These are phyloP conservation scores for Ceramica pisi DNA, from an alignment of 2,888 invertebrate species.

Conservation along the genomic window DNA sequence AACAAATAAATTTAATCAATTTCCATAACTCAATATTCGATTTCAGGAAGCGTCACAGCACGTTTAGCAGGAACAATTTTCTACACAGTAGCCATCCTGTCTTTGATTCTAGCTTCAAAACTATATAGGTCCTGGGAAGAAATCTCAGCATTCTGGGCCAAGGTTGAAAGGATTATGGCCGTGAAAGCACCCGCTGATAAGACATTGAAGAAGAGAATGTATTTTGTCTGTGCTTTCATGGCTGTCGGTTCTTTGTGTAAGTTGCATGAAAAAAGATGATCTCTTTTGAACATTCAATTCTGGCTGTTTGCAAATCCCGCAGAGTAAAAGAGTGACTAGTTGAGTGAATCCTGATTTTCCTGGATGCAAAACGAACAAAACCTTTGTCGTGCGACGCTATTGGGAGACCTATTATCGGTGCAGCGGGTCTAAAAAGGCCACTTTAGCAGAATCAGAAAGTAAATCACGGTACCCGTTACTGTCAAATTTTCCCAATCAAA, in stretches of 20 bases:
- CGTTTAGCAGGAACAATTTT: conserved; percentile 81
- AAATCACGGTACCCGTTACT: too few relatives aligned
- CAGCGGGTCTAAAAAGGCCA: too few relatives aligned
- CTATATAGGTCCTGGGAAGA: conserved; percentile 72
- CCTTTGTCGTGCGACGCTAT: too few relatives aligned
- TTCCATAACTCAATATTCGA: neutral
- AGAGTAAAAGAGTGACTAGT: too few relatives aligned
- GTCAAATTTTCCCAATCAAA: too few relatives aligned
- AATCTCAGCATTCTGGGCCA: conserved; percentile 73
- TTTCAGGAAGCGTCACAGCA: conserved; percentile 78
- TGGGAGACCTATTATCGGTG: too few relatives aligned
- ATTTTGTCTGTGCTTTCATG: conserved; percentile 65
- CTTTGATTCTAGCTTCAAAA: conserved; percentile 74
- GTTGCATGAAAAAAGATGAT: conserved; percentile 30
- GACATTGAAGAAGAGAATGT: conserved; percentile 72
- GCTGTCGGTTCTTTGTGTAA: conserved; percentile 71
- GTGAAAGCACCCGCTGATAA: conserved; percentile 71
- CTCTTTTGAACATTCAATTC: neutral
- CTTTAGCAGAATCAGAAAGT: too few relatives aligned
- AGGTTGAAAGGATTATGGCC: conserved; percentile 69
- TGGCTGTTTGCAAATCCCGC: too few relatives aligned
- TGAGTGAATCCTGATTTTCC: too few relatives aligned
- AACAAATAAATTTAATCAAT: neutral
- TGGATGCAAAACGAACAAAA: too few relatives aligned
- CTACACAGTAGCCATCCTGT: conserved; percentile 77